These are phyloP conservation scores for Mormyrops attenuatus DNA, from an alignment of 2,797 vertebrate species.

Conservation along the genomic window DNA sequence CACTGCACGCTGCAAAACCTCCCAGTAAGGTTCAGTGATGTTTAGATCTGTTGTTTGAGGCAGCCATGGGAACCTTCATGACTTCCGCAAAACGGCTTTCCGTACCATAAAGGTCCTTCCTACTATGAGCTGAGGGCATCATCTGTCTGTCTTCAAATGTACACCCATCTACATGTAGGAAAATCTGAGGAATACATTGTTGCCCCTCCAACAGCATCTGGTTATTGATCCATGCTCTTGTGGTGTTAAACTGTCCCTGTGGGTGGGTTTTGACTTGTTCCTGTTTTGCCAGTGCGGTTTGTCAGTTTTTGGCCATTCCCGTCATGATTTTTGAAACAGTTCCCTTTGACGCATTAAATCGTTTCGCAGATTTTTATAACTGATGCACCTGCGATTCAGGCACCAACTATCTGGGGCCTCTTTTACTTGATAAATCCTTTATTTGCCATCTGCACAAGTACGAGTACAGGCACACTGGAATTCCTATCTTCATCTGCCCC, in stretches of 20 bases:
- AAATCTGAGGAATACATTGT: background rate
- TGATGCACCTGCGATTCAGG: background rate
- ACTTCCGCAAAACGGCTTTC: background rate
- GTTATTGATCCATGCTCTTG: background rate
- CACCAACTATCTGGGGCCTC: background rate
- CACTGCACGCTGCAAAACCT: background rate
- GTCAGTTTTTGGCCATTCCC: no score
- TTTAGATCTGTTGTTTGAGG: background rate
- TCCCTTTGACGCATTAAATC: background rate
- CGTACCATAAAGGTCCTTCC: background rate
- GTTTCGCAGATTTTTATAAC: background rate
- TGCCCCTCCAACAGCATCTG: background rate
- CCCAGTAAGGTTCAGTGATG: background rate
- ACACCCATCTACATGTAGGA: background rate
- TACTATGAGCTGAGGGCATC: background rate
- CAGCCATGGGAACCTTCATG: background rate
- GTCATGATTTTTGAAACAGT: background rate
- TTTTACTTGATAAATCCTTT: background rate
- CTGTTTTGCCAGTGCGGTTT: background rate
- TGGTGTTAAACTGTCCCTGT: background rate
- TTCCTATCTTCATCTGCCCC: background rate
- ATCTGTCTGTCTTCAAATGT: background rate
- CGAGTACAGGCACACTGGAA: background rate
- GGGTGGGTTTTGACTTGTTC: background rate
- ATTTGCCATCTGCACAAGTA: background rate